Percentiles rank a stretch among this genome's conserved stretches.
phyloP scores from a whole-genome alignment of 1,140 invertebrate genomes.

The Sycophila sp. region DNA sequence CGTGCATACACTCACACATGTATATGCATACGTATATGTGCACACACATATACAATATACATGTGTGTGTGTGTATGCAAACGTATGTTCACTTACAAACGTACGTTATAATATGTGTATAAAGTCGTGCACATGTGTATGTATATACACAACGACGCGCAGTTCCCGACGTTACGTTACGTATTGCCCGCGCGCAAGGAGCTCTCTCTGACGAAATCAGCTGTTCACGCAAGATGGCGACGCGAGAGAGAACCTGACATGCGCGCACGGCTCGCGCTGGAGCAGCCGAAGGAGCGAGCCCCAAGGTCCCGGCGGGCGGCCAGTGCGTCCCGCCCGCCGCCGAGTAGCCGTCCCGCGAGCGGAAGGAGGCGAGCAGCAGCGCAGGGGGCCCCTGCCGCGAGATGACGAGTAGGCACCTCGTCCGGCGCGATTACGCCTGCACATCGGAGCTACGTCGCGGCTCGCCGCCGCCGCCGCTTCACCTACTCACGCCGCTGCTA shows the following conservation, averaged over 20 bases:
- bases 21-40: too few relatives aligned
- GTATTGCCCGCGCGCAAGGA: neutral
- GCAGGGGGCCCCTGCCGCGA: too few relatives aligned
- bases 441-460: too few relatives aligned
- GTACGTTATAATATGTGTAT: too few relatives aligned
- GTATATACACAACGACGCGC: too few relatives aligned
- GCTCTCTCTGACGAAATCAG: neutral
- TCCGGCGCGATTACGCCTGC: slow-evolving; percentile 4
- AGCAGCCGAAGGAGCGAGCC: neutral
- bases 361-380: neutral
- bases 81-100: too few relatives aligned
- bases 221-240: slow-evolving; percentile 7
- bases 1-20: too few relatives aligned
- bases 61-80: too few relatives aligned
- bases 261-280: neutral
- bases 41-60: too few relatives aligned
- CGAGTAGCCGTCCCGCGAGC: neutral
- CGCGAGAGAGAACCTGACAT: neutral
- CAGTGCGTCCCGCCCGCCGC: neutral
- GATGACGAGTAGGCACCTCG: slow-evolving; percentile 18
- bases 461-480: neutral
- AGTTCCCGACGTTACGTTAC: too few relatives aligned
- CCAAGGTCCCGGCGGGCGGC: neutral
- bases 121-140: too few relatives aligned
- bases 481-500: neutral